Evolutionary conservation across 2,797 vertebrate genomes (phyloP), one percentile per base, ranked within the genome.

Genomic region (Cephalopachus bancanus): DNA sequence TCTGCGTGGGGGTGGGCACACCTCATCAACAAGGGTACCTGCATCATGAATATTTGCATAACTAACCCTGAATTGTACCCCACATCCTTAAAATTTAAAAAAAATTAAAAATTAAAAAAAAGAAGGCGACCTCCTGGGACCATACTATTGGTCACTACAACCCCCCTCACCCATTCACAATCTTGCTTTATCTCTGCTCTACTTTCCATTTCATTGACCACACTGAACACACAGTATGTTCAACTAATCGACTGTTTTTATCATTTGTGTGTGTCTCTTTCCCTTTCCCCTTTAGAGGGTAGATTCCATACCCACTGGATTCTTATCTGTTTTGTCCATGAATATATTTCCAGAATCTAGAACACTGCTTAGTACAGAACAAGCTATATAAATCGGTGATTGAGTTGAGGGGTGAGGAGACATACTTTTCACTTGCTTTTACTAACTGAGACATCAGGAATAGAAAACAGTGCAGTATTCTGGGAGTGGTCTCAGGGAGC

Each of bases 181-280:
- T 6, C 2, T 33, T 12, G 19, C 5, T 20, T 0, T 71, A 33
- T 71, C 37, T 53, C n/a, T 14, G 5, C 12, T 49, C 2, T 1
- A 26, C 33, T 33, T 90, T 87, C 5, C 5, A 16, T 49, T 49
- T 22, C 22, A 51, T 22, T 20, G 67, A 44, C 4, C 44, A 44
- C 85, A 80, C 12, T 14, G 44, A 33, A 53, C 30, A 65, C 17
- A 84, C 3, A 28, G 28, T 2, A 2, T 0, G 4, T 71, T 59
- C 74, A 53, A 22, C 10, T 60, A 53, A 67, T 14, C 75, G 33
- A 15, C 15, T 4, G 3, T 49, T 26, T 53, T 79, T 19, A 19
- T 26, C 20, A 26, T 1, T 30, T 3, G 20, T 12, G 2, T 49
- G 2, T 49, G 30, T 5, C 1, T 44, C 16, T 92, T 49, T 65